Base-by-base conservation (phyloP, 2,888 invertebrate genomes). In the Pammene aurita region DNA sequence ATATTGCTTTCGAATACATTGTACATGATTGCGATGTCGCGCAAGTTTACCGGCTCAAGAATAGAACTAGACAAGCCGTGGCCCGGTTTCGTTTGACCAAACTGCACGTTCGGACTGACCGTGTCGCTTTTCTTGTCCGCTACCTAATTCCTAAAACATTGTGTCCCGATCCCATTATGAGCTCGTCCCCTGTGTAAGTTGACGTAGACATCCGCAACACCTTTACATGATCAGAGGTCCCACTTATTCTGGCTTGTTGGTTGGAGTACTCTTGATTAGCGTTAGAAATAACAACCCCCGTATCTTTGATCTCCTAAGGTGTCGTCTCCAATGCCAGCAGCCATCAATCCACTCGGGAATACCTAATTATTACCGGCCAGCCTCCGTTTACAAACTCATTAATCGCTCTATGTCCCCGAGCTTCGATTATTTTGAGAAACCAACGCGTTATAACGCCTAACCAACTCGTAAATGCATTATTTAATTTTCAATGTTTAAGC, bases 11-110 rank as follows among this genome's bases (percentile, higher is more conserved):
- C 78, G 82, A 81, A 80, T 82, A 89, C 87, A 85, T 80, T 88
- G 88, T 88, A 62, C 61, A 50, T 10, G 82, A 75, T 80, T 78
- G 82, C 81, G 81, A 81, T 87, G 86, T 88, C 88, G 82, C 84
- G 80, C 78, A 80, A 83, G 80, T 85, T 85, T 82, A 82, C 80
- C 74, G 76, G 75, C 77, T 76, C 83, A 74, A 82, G 84, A 90
- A 90, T 88, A 89, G 89, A 87, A 77, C 77, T 81, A 80, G 81
- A 84, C 80, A 79, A 83, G 84, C 82, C 82, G 81, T 85, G 89
- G 82, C 90, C 89, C 78, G 86, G 82, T 79, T 88, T 80, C 76
- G 74, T 77, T 79, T 84, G 82, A 77, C 84, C 84, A 85, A 85
- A 81, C 78, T 78, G 76, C 78, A 75, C 67, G 75, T 80, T 78